Percentiles rank a stretch among this genome's conserved stretches.
These are phyloP conservation scores for Mystacornis crossleyi DNA, from an alignment of 2,113 vertebrate species.

Conservation along the genomic window DNA sequence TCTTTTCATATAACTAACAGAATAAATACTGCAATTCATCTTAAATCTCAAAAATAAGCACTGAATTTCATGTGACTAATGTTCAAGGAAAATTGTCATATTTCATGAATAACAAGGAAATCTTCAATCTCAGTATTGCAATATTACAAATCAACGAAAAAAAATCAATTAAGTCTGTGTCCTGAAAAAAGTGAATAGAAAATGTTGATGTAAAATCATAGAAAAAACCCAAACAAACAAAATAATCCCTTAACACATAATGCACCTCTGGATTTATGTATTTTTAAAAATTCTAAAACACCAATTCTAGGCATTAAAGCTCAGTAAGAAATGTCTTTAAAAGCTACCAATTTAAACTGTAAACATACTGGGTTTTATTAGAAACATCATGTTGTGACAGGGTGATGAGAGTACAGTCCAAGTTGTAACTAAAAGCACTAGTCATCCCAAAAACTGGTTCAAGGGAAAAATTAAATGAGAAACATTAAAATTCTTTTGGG, in stretches of 20 bases:
- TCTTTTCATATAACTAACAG: background rate
- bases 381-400: background rate
- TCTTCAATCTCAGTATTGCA: background rate
- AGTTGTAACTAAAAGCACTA: background rate
- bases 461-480: background rate
- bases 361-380: background rate
- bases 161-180: background rate
- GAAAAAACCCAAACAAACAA: background rate
- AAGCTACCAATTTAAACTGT: background rate
- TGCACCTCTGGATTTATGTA: background rate
- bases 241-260: background rate
- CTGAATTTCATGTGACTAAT: background rate
- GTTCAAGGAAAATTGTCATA: background rate
- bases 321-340: background rate
- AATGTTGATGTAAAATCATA: background rate
- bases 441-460: background rate
- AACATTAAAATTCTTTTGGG: background rate
- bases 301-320: background rate
- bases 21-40: background rate
- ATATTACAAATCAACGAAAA: background rate
- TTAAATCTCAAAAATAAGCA: background rate
- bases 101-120: background rate
- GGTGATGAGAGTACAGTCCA: background rate
- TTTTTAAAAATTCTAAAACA: background rate
- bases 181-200: background rate